phyloP scores from a whole-genome alignment of 2,797 vertebrate genomes.

The Melanotaenia boesemani region DNA sequence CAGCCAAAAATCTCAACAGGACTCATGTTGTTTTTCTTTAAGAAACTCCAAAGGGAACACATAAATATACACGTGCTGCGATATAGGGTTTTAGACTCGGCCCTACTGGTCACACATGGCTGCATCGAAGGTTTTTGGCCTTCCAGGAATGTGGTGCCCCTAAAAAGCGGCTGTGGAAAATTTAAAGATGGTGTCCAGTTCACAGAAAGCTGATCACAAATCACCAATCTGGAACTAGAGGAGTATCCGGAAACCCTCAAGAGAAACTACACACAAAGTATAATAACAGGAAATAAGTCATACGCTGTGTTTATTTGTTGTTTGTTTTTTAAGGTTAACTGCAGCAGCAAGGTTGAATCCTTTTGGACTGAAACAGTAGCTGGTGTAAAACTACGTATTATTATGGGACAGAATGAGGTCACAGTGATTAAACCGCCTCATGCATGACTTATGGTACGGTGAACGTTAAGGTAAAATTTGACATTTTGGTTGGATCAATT shows the following conservation, averaged over 20 bases:
- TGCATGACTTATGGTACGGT: conserved; percentile 11
- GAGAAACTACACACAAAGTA: conserved; percentile 5
- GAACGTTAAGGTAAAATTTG: neutral
- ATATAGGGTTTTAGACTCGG: neutral
- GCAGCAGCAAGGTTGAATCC: conserved; percentile 23
- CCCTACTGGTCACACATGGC: conserved; percentile 34
- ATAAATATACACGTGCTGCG: conserved; percentile 47
- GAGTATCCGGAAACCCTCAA: neutral
- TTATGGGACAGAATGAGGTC: conserved; percentile 37
- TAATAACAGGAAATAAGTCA: neutral
- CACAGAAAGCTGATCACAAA: conserved; percentile 27
- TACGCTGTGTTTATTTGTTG: neutral
- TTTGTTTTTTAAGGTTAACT: conserved; percentile 12
- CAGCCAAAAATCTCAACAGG: neutral
- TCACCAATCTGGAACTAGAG: conserved; percentile 17
- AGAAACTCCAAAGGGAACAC: conserved; percentile 36
- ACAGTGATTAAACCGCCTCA: conserved; percentile 41
- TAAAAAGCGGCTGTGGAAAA: neutral
- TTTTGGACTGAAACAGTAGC: conserved; percentile 29
- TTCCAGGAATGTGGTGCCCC: conserved; percentile 51
- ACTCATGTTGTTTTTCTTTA: conserved; percentile 17
- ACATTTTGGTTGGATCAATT: neutral
- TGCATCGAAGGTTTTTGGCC: conserved; percentile 44
- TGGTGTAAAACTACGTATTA: conserved; percentile 9
- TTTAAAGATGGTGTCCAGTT: conserved; percentile 11